These are phyloP conservation scores for Clivina fossor DNA, from an alignment of 2,888 invertebrate species.

Conservation along the genomic window DNA sequence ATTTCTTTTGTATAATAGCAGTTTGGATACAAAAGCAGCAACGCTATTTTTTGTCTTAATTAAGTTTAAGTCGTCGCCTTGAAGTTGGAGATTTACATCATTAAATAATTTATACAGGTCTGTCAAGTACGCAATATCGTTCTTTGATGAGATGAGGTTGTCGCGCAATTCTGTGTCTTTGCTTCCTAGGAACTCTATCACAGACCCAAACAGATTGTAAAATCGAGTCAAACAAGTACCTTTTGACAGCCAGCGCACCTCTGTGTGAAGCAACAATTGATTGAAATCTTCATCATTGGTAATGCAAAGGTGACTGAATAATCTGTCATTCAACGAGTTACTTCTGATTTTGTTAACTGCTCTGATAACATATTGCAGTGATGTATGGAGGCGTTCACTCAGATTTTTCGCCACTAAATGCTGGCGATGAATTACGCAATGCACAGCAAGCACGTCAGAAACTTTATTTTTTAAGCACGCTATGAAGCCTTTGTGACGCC, in stretches of 20 bases:
- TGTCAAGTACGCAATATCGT: conserved; percentile 45
- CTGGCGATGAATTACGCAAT: no score
- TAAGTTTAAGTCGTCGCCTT: conserved; percentile 39
- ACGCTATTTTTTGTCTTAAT: conserved; percentile 45
- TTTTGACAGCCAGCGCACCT: conserved; percentile 33
- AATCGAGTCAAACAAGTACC: conserved; percentile 38
- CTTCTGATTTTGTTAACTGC: conserved; percentile 20
- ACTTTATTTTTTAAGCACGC: no score
- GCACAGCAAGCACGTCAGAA: no score
- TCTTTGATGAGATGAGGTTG: conserved; percentile 44
- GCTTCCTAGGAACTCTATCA: conserved; percentile 44
- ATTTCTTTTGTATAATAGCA: conserved; percentile 42
- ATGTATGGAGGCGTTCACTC: no score
- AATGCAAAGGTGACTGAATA: conserved; percentile 22
- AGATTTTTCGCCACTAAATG: no score
- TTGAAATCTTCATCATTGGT: conserved; percentile 21
- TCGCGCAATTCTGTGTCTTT: conserved; percentile 44
- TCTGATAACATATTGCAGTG: no score
- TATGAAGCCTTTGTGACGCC: no score
- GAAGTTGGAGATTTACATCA: conserved; percentile 41
- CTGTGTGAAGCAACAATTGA: conserved; percentile 21
- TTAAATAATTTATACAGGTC: conserved; percentile 44
- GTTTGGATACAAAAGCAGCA: conserved; percentile 41
- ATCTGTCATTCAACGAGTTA: conserved; percentile 19
- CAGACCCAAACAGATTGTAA: conserved; percentile 42